Evolutionary conservation across 2,113 vertebrate genomes (phyloP).

Genomic region (Pygoscelis adeliae): DNA sequence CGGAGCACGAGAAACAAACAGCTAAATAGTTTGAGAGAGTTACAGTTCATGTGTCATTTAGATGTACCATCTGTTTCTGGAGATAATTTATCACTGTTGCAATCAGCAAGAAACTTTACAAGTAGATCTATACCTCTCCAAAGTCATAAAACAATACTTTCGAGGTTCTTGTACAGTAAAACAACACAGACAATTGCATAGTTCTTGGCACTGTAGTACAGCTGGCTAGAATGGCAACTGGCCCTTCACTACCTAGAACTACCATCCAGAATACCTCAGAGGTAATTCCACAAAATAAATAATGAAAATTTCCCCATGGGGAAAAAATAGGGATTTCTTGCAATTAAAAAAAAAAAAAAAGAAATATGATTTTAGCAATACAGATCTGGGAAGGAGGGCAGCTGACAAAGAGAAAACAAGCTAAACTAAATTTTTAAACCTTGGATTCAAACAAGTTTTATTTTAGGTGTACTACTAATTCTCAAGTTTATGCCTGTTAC

Average conservation of each 20-base stretch:
- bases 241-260: neutral
- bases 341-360: neutral
- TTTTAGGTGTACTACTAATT: neutral
- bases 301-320: neutral
- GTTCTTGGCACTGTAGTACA: neutral
- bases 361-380: neutral
- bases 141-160: neutral
- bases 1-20: neutral
- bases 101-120: neutral
- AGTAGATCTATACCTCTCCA: neutral
- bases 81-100: neutral
- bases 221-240: neutral
- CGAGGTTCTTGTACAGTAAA: neutral
- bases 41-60: neutral
- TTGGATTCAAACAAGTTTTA: neutral
- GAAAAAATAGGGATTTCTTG: neutral
- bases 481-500: neutral
- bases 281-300: neutral
- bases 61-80: neutral
- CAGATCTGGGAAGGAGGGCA: accelerated
- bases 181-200: neutral
- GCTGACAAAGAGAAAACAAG: neutral
- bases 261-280: neutral
- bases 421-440: neutral
- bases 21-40: neutral